These are phyloP conservation scores for Parasteatoda lunata DNA, from an alignment of 2,888 invertebrate species.

Conservation along the genomic window DNA sequence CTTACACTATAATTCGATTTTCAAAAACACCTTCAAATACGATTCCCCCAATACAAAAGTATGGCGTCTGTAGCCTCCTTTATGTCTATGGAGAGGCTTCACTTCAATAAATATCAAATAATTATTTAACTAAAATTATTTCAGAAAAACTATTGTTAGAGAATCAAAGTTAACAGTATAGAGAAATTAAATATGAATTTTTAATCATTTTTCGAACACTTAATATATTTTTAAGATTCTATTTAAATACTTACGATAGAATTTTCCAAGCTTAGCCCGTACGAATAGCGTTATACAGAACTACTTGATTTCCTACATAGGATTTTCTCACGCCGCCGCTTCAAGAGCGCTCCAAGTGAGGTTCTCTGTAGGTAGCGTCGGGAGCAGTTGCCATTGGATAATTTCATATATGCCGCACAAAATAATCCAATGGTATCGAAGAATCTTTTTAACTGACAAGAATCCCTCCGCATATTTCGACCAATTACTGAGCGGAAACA, in stretches of 20 bases:
- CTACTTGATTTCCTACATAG: conserved; percentile 26
- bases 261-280: conserved; percentile 9
- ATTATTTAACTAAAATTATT: background rate
- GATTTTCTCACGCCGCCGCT: conserved; percentile 46
- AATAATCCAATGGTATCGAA: conserved; percentile 36
- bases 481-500: conserved; percentile 35
- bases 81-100: conserved; percentile 62
- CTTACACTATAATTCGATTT: background rate
- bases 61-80: conserved; percentile 66
- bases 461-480: conserved; percentile 39
- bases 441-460: conserved; percentile 54
- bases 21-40: conserved; percentile 32
- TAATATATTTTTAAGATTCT: background rate
- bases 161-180: background rate
- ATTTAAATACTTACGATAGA: conserved; percentile 45
- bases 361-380: conserved; percentile 12
- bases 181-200: background rate
- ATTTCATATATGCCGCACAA: conserved; percentile 61
- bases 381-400: conserved; percentile 47
- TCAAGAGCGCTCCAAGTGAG: conserved; percentile 56
- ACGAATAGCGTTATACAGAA: conserved; percentile 11
- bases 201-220: background rate
- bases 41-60: conserved; percentile 55
- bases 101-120: background rate
- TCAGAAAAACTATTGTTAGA: background rate